Conservation (phyloP, 2,113 vertebrate species). For the Mastomys coucha region DNA sequence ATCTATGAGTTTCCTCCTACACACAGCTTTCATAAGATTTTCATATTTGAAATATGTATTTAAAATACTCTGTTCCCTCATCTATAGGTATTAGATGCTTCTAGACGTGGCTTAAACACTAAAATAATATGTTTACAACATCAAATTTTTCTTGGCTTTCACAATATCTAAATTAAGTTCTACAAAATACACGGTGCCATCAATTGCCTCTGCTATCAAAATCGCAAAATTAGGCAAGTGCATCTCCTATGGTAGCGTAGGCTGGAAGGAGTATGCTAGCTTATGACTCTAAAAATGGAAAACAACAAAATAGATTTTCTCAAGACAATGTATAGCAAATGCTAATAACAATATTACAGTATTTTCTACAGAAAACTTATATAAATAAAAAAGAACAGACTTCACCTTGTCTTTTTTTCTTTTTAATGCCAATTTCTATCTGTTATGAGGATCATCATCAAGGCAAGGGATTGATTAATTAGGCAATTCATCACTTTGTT, state of each 20-base stretch:
- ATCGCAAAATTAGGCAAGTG: conserved; percentile 32
- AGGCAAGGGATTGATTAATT: conserved; percentile 51
- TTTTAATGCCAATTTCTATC: conserved; percentile 28
- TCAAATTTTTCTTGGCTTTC: background rate
- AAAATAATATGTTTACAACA: background rate
- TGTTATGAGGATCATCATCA: conserved; percentile 40
- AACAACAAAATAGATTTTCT: conserved; percentile 33
- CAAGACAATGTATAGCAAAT: conserved; percentile 39
- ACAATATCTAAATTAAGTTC: conserved; percentile 11
- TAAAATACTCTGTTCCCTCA: conserved; percentile 15
- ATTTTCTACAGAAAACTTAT: conserved; percentile 46
- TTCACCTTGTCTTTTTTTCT: conserved; percentile 18
- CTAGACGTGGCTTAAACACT: background rate
- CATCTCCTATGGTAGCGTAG: background rate
- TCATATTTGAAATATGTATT: conserved; percentile 1
- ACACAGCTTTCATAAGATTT: conserved; percentile 2
- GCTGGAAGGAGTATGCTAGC: background rate
- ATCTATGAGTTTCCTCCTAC: background rate
- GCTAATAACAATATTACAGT: conserved; percentile 54
- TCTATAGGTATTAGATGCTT: background rate
- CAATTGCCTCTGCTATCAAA: background rate
- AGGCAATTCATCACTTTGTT: conserved; percentile 61
- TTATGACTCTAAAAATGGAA: conserved; percentile 40
- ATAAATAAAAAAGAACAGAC: background rate
- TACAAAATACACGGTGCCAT: background rate